These are phyloP conservation scores for Geophilus truncorum DNA, from an alignment of 2,888 invertebrate genomes.

Conservation along the genomic window DNA sequence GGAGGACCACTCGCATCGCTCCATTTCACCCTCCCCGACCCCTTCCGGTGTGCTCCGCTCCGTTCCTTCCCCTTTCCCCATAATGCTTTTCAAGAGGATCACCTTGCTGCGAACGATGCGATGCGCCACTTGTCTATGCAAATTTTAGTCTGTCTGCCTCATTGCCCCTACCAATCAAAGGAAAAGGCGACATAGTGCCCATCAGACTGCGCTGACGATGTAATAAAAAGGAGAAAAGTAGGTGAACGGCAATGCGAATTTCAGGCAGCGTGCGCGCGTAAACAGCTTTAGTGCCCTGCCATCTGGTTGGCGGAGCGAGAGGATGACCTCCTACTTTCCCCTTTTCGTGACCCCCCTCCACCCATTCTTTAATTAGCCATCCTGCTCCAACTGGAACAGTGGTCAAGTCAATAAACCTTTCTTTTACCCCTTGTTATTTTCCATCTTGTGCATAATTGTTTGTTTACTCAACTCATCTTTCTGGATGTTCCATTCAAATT, in stretches of 20 bases:
- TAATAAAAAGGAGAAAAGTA: background rate
- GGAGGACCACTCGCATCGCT: constrained; percentile 7
- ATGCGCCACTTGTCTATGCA: background rate
- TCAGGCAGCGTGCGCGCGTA: background rate
- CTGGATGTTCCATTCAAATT: background rate
- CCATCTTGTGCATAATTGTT: background rate
- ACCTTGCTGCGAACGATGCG: background rate
- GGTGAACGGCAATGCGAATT: background rate
- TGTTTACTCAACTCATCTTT: background rate
- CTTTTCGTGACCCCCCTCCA: background rate
- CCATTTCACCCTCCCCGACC: background rate
- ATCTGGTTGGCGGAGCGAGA: constrained; percentile 15
- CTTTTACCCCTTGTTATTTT: background rate
- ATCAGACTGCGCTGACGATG: background rate
- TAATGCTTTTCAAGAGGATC: background rate
- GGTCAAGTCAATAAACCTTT: constrained; percentile 5
- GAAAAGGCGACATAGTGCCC: background rate
- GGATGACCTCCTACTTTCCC: background rate
- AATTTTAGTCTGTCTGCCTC: constrained; percentile 1
- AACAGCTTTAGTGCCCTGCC: constrained; percentile 13
- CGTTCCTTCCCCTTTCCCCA: background rate
- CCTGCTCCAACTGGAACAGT: background rate
- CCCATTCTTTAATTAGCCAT: constrained; percentile 8
- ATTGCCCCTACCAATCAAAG: background rate
- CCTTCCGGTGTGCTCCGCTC: background rate